A percentile compares a stretch with the other conserved stretches of the same genome.
Conservation (phyloP, 2,888 invertebrate species). For the Leptodirus hochenwartii region DNA sequence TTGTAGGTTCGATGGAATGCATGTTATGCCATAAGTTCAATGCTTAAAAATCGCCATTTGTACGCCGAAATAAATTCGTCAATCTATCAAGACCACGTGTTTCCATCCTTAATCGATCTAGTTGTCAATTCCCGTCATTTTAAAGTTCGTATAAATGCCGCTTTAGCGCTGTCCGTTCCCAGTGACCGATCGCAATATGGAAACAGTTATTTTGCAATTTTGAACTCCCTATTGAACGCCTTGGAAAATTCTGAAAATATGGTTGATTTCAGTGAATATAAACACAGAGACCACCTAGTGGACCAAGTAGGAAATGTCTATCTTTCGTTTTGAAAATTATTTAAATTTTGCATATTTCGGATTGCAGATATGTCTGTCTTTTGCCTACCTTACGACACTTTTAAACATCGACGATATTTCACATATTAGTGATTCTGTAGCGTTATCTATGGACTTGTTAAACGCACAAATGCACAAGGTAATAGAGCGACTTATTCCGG, state of each 20-base stretch:
- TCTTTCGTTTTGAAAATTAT: background rate
- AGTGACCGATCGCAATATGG: conserved; percentile 43
- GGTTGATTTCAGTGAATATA: conserved; percentile 67
- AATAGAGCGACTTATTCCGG: conserved; percentile 26
- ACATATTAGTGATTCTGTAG: conserved; percentile 31
- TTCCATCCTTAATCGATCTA: conserved; percentile 35
- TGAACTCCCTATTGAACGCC: conserved; percentile 53
- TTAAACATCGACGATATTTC: conserved; percentile 38
- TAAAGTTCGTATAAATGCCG: conserved; percentile 80
- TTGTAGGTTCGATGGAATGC: conserved; percentile 69
- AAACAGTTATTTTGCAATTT: conserved; percentile 37
- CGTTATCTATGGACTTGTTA: conserved; percentile 28
- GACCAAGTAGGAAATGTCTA: conserved; percentile 42
- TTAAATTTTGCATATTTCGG: background rate
- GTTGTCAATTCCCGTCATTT: conserved; percentile 63
- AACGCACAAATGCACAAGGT: conserved; percentile 24
- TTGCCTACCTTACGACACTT: conserved; percentile 49
- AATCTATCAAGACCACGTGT: background rate
- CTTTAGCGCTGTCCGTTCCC: conserved; percentile 52
- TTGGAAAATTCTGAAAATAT: conserved; percentile 62
- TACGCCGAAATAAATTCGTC: conserved; percentile 20
- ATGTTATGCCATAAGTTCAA: conserved; percentile 70
- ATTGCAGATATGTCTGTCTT: conserved; percentile 50
- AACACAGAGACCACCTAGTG: conserved; percentile 68
- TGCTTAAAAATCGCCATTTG: conserved; percentile 44